Percentiles rank a stretch among this genome's conserved stretches.
Conservation (phyloP, 1,140 invertebrate species). For the Drosophila chauvacae region DNA sequence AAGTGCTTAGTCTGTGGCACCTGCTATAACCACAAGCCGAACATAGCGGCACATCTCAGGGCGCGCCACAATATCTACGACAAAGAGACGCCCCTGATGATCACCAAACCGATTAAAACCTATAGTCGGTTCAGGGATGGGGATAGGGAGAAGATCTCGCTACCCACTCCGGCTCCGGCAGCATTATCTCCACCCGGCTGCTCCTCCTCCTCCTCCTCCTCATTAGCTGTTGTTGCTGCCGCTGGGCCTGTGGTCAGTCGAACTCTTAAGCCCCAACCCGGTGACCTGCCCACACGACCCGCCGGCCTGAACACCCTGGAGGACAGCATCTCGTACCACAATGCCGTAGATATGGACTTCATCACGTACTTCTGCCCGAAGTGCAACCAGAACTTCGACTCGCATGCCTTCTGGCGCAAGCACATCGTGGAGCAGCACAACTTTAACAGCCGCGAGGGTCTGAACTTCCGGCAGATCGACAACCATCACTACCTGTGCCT, state of each 20-base stretch:
- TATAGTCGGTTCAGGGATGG: slow-evolving; percentile 31
- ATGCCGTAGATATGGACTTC: slow-evolving; percentile 78
- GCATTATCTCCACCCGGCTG: slow-evolving; percentile 15
- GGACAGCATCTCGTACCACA: slow-evolving; percentile 77
- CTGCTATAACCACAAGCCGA: slow-evolving; percentile 82
- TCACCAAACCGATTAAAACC: slow-evolving; percentile 37
- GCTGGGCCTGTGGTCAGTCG: slow-evolving; percentile 18
- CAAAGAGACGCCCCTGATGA: slow-evolving; percentile 32
- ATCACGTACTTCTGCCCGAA: slow-evolving; percentile 78
- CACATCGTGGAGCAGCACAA: slow-evolving; percentile 80
- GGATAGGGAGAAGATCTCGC: slow-evolving; percentile 21
- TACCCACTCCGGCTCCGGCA: not conserved
- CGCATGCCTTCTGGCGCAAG: slow-evolving; percentile 80
- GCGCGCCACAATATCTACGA: slow-evolving; percentile 70
- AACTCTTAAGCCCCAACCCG: slow-evolving; percentile 54
- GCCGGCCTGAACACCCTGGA: slow-evolving; percentile 73
- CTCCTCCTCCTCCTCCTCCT: slow-evolving; percentile 8
- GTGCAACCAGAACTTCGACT: slow-evolving; percentile 78
- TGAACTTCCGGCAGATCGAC: slow-evolving; percentile 79
- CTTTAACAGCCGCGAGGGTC: slow-evolving; percentile 69
- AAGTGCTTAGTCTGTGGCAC: slow-evolving; percentile 79
- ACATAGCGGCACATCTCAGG: slow-evolving; percentile 73
- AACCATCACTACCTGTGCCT: slow-evolving; percentile 78
- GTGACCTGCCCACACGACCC: slow-evolving; percentile 45
- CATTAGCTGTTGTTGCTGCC: not conserved